A percentile compares a stretch with the other conserved stretches of the same genome.
These are phyloP conservation scores for Coleophora flavipennella DNA, from an alignment of 2,888 invertebrate genomes.

Conservation along the genomic window DNA sequence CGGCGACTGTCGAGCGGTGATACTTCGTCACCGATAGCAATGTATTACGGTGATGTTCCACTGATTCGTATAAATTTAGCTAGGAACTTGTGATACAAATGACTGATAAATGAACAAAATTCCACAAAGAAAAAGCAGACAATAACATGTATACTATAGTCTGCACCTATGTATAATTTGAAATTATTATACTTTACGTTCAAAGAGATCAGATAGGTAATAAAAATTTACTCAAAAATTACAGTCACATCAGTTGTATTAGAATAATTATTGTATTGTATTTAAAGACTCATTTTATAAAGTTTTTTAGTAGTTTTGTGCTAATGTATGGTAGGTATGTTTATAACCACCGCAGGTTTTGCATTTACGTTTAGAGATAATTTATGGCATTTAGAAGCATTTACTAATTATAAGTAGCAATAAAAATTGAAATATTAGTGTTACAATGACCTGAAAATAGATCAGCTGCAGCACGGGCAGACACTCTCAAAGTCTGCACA, in stretches of 20 bases:
- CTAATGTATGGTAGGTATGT: constrained; percentile 25
- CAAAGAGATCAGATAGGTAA: background rate
- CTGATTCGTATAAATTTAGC: constrained; percentile 14
- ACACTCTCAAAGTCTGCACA: background rate
- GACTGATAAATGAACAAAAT: constrained; percentile 43
- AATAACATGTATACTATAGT: no score
- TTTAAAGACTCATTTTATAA: no score
- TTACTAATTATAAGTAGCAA: constrained; percentile 29
- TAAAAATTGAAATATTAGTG: background rate
- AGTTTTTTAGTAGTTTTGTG: constrained; percentile 27
- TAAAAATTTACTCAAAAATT: constrained; percentile 17
- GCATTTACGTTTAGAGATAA: constrained; percentile 54
- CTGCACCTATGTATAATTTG: no score
- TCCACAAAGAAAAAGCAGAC: constrained; percentile 9
- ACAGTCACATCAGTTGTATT: constrained; percentile 12
- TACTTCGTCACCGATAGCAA: constrained; percentile 15
- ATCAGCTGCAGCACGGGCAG: background rate
- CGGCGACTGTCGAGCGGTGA: background rate
- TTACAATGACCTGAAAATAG: background rate
- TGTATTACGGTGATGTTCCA: constrained; percentile 19
- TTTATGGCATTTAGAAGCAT: constrained; percentile 64
- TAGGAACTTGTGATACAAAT: constrained; percentile 58
- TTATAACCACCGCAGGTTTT: constrained; percentile 63
- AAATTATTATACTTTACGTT: no score
- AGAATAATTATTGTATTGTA: constrained; percentile 8